These are phyloP conservation scores for Planococcus citri DNA, from an alignment of 1,140 invertebrate genomes.

Conservation along the genomic window DNA sequence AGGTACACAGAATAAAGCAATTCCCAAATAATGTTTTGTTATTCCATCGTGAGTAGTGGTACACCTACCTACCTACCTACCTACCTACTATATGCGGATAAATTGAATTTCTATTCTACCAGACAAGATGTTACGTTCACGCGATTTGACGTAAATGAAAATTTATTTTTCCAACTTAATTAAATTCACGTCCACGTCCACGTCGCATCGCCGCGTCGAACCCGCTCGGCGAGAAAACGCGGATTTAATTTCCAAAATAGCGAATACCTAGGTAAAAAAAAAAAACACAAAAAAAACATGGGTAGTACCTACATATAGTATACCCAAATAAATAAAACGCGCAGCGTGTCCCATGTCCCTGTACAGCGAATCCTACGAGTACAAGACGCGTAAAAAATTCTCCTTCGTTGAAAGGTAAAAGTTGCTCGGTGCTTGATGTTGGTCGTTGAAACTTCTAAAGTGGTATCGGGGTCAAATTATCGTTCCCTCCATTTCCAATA, in stretches of 20 bases:
- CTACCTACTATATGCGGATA: not conserved
- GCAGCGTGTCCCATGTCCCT: no score
- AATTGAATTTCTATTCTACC: not conserved
- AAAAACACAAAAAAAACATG: not conserved
- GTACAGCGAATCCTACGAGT: no score
- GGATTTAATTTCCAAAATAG: not conserved
- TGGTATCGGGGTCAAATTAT: slow-evolving; percentile 6
- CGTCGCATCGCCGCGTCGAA: no score
- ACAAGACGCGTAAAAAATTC: no score
- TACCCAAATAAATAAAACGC: no score
- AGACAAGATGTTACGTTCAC: not conserved
- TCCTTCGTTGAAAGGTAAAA: not conserved
- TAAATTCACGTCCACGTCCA: no score
- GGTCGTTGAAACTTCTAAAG: not conserved
- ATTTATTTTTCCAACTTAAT: not conserved
- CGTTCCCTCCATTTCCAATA: not conserved
- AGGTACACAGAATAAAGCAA: no score
- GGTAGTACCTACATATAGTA: no score
- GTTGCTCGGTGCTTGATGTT: not conserved
- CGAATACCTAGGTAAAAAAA: no score
- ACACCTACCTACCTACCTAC: no score
- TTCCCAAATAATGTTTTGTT: not conserved
- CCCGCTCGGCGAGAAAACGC: no score
- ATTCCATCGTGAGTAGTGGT: no score
- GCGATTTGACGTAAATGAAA: not conserved